Evolutionary conservation across 1,140 invertebrate genomes (phyloP).

Genomic region (Pseudachorutes palmiensis): DNA sequence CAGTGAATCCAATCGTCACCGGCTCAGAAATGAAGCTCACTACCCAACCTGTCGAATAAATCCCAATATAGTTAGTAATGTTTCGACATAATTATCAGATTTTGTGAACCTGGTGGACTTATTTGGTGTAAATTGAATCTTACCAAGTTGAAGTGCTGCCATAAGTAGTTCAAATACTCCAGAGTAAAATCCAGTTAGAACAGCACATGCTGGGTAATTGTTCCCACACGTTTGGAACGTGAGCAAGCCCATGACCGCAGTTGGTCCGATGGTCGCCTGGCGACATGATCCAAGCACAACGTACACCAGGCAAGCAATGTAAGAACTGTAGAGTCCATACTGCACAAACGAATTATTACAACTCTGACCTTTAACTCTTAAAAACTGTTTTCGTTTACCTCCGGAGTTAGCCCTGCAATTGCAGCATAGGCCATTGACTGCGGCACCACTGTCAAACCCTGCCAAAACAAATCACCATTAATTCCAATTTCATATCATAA

Average conservation of each 20-base stretch:
- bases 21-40: constrained; percentile 90
- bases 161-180: constrained; percentile 35
- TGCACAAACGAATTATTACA: constrained; percentile 46
- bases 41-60: constrained; percentile 62
- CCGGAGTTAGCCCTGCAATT: constrained; percentile 53
- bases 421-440: constrained; percentile 61
- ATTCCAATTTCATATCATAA: constrained; percentile 17
- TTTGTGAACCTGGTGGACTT: too few relatives aligned
- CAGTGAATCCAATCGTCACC: constrained; percentile 71
- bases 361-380: not conserved
- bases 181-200: constrained; percentile 28
- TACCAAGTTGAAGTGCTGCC: constrained; percentile 29
- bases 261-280: constrained; percentile 73
- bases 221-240: constrained; percentile 32
- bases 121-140: not conserved
- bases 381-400: constrained; percentile 43
- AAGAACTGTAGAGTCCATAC: constrained; percentile 85
- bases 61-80: too few relatives aligned
- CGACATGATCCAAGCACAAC: constrained; percentile 79
- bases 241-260: constrained; percentile 24
- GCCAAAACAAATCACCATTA: not conserved
- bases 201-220: constrained; percentile 26
- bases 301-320: constrained; percentile 87
- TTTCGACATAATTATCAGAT: constrained; percentile 5
- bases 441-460: constrained; percentile 57